Evolutionary conservation across 1,140 invertebrate genomes (phyloP).

Genomic region (Coenobita brevimanus): DNA sequence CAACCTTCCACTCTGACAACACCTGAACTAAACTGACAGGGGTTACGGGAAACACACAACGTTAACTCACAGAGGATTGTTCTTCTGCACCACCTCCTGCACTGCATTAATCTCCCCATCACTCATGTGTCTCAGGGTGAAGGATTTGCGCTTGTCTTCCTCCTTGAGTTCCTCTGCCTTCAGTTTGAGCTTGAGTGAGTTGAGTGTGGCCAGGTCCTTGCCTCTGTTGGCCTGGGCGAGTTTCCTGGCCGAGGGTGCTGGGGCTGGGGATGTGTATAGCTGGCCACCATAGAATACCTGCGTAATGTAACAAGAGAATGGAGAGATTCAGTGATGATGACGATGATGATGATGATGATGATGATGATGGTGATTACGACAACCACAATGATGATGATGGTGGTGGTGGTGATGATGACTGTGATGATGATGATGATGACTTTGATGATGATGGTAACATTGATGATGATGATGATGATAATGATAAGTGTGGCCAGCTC

Average conservation of each 20-base stretch:
- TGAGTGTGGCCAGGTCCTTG: conserved; percentile 61
- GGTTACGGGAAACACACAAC: too few relatives aligned
- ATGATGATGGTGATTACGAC: too few relatives aligned
- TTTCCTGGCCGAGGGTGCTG: conserved; percentile 15
- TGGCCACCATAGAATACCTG: conserved; percentile 69
- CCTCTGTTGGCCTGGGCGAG: conserved; percentile 46
- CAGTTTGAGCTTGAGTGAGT: conserved; percentile 77
- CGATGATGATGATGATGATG: neutral
- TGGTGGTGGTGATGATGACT: too few relatives aligned
- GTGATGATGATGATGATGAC: too few relatives aligned
- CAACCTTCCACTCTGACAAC: too few relatives aligned
- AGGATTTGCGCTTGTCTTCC: conserved; percentile 73
- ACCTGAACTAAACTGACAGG: too few relatives aligned
- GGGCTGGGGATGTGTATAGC: conserved; percentile 51
- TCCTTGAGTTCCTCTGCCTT: conserved; percentile 85
- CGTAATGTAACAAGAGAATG: neutral
- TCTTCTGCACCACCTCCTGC: conserved; percentile 43
- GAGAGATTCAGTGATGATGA: neutral
- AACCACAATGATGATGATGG: too few relatives aligned
- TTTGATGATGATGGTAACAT: too few relatives aligned
- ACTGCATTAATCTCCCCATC: conserved; percentile 56
- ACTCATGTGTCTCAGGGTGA: conserved; percentile 62
- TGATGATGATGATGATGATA: too few relatives aligned
- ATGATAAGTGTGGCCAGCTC: too few relatives aligned
- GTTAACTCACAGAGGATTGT: conserved; percentile 64